Percentiles rank a stretch among this genome's conserved stretches.
Evolutionary conservation across 2,113 vertebrate genomes (phyloP).

Genomic region (Delphinus delphis): DNA sequence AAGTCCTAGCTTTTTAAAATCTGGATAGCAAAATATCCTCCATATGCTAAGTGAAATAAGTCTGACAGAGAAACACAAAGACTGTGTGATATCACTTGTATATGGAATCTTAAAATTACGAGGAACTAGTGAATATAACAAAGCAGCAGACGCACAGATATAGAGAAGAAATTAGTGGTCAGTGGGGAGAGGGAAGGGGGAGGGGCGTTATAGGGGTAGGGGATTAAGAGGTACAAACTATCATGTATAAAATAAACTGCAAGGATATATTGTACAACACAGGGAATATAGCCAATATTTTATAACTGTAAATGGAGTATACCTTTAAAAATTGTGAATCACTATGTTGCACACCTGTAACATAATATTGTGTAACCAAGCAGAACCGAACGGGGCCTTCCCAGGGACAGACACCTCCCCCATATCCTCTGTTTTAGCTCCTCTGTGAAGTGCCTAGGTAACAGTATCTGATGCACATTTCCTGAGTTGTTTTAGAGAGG

Average conservation of each 20-base stretch:
- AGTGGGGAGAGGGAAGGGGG: not conserved
- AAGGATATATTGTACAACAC: not conserved
- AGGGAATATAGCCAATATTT: not conserved
- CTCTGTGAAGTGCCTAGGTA: not conserved
- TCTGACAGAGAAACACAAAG: not conserved
- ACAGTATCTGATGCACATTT: not conserved
- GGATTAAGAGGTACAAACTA: not conserved
- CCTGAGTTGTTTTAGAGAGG: not conserved
- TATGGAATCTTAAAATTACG: not conserved
- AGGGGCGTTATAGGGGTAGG: not conserved
- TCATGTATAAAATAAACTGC: not conserved
- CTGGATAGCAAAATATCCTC: not conserved
- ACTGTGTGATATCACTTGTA: not conserved
- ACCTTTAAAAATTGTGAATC: not conserved
- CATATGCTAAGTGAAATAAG: not conserved
- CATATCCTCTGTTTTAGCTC: not conserved
- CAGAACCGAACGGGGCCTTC: not conserved
- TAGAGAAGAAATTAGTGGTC: not conserved
- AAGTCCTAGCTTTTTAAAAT: conserved; percentile 10
- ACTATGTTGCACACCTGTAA: not conserved
- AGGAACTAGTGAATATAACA: not conserved
- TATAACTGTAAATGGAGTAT: too few relatives aligned
- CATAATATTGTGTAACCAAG: not conserved
- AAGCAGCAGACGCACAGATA: not conserved
- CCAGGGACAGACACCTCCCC: not conserved